Conservation (phyloP, 2,888 invertebrate species). For the Orthosia incerta region DNA sequence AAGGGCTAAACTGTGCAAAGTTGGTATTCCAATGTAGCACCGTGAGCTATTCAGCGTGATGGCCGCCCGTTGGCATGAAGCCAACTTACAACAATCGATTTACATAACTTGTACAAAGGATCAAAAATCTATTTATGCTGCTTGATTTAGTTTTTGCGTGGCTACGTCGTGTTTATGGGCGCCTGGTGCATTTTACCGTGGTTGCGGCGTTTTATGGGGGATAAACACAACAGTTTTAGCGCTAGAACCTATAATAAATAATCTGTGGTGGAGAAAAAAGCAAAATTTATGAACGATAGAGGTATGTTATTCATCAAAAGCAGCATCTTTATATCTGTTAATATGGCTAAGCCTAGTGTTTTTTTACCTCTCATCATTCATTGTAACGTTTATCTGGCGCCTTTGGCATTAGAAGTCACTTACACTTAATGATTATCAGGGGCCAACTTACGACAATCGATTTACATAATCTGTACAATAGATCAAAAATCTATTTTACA, state of each 20-base stretch:
- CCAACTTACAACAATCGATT: slow-evolving; percentile 79
- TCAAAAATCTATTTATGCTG: slow-evolving; percentile 67
- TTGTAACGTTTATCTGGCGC: too few species aligned
- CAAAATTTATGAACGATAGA: too few species aligned
- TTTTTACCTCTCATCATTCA: too few species aligned
- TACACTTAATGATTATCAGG: background rate
- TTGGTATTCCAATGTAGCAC: slow-evolving; percentile 70
- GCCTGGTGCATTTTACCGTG: slow-evolving; percentile 25
- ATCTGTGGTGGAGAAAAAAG: too few species aligned
- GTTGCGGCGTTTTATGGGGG: slow-evolving; percentile 5
- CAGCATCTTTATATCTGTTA: too few species aligned
- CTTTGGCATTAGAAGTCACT: too few species aligned
- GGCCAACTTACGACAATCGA: slow-evolving; percentile 78
- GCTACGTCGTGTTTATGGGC: slow-evolving; percentile 37
- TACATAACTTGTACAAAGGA: slow-evolving; percentile 67
- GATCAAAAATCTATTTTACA: slow-evolving; percentile 68
- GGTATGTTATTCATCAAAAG: too few species aligned
- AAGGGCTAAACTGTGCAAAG: slow-evolving; percentile 64
- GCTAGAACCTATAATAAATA: background rate
- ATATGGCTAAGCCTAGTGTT: too few species aligned
- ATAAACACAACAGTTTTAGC: background rate
- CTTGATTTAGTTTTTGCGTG: slow-evolving; percentile 52
- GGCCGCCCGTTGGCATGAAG: slow-evolving; percentile 74
- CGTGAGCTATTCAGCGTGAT: slow-evolving; percentile 76
- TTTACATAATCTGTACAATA: slow-evolving; percentile 68